Percentiles rank a stretch among this genome's conserved stretches.
These are phyloP conservation scores for Ptilorrhoa leucosticta DNA, from an alignment of 2,113 vertebrate species.

Conservation along the genomic window DNA sequence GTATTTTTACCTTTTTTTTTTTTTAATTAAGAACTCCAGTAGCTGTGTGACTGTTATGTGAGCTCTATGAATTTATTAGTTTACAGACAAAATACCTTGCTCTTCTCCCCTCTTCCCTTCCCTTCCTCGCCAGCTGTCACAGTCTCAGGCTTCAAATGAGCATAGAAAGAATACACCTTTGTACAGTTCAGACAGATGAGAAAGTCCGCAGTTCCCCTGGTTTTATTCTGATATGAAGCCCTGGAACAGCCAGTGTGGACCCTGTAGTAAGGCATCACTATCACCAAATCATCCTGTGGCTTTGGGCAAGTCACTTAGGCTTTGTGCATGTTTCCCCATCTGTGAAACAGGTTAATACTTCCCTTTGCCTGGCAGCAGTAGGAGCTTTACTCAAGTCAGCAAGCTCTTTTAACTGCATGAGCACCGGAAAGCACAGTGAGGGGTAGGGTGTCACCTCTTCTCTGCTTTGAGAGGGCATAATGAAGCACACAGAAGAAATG, in stretches of 20 bases:
- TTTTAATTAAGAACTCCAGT: neutral
- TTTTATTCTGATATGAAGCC: neutral
- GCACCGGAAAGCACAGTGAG: neutral
- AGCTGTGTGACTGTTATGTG: rapidly evolving
- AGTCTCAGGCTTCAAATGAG: neutral
- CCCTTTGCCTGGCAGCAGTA: neutral
- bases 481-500: neutral
- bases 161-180: neutral
- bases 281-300: neutral
- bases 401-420: neutral
- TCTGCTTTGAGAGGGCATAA: neutral
- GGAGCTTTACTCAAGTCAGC: slow-evolving; percentile 1
- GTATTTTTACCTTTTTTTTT: neutral
- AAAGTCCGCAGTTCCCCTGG: neutral
- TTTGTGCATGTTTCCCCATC: slow-evolving; percentile 14
- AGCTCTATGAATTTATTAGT: neutral
- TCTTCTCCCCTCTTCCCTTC: neutral
- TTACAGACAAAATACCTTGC: neutral
- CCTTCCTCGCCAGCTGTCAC: neutral
- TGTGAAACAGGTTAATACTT: slow-evolving; percentile 53
- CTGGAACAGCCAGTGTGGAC: neutral
- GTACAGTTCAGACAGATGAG: neutral
- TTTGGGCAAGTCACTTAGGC: slow-evolving; percentile 22
- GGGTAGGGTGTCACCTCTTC: neutral
- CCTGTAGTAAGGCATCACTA: neutral